A percentile compares a stretch with the other conserved stretches of the same genome.
Conservation (phyloP, 2,113 vertebrate species). For the Periophthalmus modestus region DNA sequence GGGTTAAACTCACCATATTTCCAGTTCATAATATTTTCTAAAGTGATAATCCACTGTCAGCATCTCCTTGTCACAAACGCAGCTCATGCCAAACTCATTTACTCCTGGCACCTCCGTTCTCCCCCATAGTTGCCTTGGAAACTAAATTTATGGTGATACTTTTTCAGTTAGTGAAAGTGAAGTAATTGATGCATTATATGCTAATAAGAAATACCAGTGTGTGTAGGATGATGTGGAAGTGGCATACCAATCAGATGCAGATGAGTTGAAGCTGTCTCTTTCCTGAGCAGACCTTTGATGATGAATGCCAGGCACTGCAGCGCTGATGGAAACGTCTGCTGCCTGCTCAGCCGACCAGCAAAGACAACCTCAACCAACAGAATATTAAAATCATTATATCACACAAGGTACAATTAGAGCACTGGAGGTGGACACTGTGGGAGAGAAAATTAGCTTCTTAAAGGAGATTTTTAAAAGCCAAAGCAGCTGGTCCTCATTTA, state of each 20-base stretch:
- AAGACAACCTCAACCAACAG: constrained; percentile 56
- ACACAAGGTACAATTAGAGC: constrained; percentile 21
- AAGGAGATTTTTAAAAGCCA: constrained; percentile 4
- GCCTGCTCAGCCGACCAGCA: constrained; percentile 73
- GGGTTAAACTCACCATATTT: neutral
- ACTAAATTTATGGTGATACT: constrained; percentile 63
- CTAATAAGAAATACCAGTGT: constrained; percentile 72
- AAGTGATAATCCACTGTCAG: constrained; percentile 34
- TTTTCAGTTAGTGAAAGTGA: constrained; percentile 65
- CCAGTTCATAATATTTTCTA: neutral
- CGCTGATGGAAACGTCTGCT: constrained; percentile 71
- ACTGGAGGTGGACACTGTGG: constrained; percentile 24
- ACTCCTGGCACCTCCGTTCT: constrained; percentile 51
- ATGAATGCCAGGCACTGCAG: constrained; percentile 66
- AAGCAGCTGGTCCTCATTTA: neutral
- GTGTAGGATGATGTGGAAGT: constrained; percentile 67
- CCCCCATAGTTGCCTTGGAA: constrained; percentile 69
- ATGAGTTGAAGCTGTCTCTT: constrained; percentile 68
- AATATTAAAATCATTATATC: constrained; percentile 71
- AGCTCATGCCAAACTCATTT: constrained; percentile 62
- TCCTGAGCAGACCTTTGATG: constrained; percentile 71
- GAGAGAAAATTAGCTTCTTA: constrained; percentile 23
- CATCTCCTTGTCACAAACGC: constrained; percentile 8
- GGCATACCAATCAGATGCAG: constrained; percentile 75
- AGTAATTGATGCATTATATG: constrained; percentile 78